Evolutionary conservation across 2,113 vertebrate genomes (phyloP), one percentile per base, ranked within the genome.

Genomic region (Cyrtonyx montezumae): DNA sequence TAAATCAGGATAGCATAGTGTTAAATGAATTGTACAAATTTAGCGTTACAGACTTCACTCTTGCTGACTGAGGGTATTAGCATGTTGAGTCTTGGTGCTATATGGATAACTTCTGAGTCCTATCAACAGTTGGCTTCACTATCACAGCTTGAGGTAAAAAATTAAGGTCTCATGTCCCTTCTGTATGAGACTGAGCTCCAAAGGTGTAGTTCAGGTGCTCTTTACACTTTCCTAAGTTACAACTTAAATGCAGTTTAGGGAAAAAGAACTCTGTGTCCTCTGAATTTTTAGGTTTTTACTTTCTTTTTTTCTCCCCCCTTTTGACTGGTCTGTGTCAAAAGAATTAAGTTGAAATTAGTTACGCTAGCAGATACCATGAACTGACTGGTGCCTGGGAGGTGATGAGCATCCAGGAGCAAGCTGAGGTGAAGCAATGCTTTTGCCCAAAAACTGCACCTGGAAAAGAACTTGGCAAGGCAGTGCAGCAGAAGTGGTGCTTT

Each of bases 181-280:
- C 30, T 4, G 19, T 62, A 2, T n/a, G 36, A 17, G 45, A 8
- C 25, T 92, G 36, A 1, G 0, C 7, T 51, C 13, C 19, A 19
- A 32, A 77, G 15, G 20, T 22, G 3, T 2, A 18, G 5, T 3
- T 81, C 43, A 45, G 11, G 15, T 69, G 25, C 40, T 79, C 19
- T 40, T 91, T 23, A 4, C 13, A 14, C 70, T 88, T 75, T 63
- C 3, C 1, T 28, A 20, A 68, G 43, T 32, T 26, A 63, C 58
- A 78, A 46, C 34, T 75, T 14, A 42, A 34, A 28, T 71, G 7
- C 21, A n/a, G 8, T n/a, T 67, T 23, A 67, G 21, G 32, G 65
- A n/a, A 67, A 45, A 45, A 15, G 65, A 37, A 34, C 13, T 16
- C n/a, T 37, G 22, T 37, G 13, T 62, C 34, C 36, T 25, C 34